A percentile compares a stretch with the other conserved stretches of the same genome.
phyloP scores from a whole-genome alignment of 2,797 vertebrate species.

The Pangasius sanitwongsei region DNA sequence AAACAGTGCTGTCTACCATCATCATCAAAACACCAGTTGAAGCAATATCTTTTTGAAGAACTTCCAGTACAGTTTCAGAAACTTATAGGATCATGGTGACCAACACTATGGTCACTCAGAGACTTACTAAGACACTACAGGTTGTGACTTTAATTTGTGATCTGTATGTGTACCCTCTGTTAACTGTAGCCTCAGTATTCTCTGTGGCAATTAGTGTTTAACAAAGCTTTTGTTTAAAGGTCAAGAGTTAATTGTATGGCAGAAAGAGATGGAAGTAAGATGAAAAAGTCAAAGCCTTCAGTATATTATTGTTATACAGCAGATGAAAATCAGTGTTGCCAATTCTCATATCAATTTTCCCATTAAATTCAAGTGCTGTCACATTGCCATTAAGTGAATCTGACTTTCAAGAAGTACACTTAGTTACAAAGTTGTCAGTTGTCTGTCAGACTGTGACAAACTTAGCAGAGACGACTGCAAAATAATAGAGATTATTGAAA shows the following conservation, averaged over 20 bases:
- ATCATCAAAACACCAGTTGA: not conserved
- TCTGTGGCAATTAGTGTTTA: not conserved
- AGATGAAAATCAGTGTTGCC: not conserved
- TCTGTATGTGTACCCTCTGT: not conserved
- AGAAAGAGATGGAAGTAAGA: not conserved
- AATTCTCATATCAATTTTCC: not conserved
- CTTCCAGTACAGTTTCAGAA: not conserved
- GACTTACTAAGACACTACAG: not conserved
- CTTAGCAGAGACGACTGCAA: not conserved
- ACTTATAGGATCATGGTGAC: not conserved
- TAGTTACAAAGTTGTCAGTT: not conserved
- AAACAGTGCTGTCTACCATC: not conserved
- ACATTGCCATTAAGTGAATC: not conserved
- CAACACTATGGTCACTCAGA: not conserved
- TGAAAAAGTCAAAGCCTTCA: not conserved
- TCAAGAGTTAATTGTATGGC: not conserved
- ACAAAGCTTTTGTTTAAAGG: not conserved
- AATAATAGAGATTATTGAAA: not conserved
- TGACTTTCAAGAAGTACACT: not conserved
- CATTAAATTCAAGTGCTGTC: not conserved
- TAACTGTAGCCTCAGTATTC: not conserved
- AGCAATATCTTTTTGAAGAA: not conserved
- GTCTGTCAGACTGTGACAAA: constrained; percentile 1
- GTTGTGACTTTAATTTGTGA: not conserved
- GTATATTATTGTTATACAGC: no score